Percentiles rank a stretch among this genome's conserved stretches.
These are phyloP conservation scores for Prolemur simus DNA, from an alignment of 2,113 vertebrate genomes.

Conservation along the genomic window DNA sequence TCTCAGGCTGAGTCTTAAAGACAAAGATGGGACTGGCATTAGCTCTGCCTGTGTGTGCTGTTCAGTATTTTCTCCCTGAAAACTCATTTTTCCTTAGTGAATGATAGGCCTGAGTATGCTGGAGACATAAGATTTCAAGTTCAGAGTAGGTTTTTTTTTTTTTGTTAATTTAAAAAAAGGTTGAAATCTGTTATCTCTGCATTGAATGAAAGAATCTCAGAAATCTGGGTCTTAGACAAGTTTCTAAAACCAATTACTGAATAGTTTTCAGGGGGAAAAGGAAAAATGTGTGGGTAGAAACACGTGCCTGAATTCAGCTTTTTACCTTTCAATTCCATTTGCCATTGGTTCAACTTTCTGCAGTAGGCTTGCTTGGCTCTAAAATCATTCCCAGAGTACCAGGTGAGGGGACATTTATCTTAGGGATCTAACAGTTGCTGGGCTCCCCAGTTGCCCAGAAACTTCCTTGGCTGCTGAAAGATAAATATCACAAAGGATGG, in stretches of 20 bases:
- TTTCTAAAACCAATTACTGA: constrained; percentile 21
- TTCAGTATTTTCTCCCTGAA: background rate
- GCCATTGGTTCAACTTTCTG: background rate
- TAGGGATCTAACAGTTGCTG: background rate
- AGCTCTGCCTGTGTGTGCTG: background rate
- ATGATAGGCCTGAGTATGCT: background rate
- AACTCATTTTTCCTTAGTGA: background rate
- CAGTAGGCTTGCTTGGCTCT: background rate
- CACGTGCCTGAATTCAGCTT: background rate
- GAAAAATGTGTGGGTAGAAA: background rate
- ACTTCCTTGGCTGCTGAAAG: background rate
- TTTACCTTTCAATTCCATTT: background rate
- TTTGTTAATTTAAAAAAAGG: background rate
- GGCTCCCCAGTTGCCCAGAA: background rate
- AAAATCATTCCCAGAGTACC: background rate
- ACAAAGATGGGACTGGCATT: background rate
- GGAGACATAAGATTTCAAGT: background rate
- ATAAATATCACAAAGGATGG: background rate
- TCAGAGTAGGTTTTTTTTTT: background rate
- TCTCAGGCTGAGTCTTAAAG: background rate
- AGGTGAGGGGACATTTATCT: background rate
- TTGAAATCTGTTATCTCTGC: constrained; percentile 4
- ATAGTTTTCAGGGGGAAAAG: background rate
- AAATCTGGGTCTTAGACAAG: background rate
- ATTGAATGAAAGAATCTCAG: background rate